Base-by-base conservation (phyloP, 1,140 invertebrate species). In the Tetramorium simillimum region DNA sequence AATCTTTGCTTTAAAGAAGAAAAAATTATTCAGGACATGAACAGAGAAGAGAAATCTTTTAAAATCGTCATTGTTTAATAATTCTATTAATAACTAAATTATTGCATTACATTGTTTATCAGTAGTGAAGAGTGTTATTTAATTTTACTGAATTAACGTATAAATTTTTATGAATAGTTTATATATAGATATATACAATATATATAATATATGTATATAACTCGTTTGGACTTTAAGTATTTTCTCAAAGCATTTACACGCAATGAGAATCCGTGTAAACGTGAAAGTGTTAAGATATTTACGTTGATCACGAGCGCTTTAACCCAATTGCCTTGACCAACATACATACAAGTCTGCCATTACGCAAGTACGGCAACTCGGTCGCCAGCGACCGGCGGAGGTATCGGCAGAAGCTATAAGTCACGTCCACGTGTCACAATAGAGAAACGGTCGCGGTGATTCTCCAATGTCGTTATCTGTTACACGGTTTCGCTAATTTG, bases 321-420 rank as follows among this genome's bases (percentile, higher is more conserved):
- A 93, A 94, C 93, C 92, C 90, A 94, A 93, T 94, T 93, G 92
- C 93, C 94, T 94, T 94, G 94, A 93, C 94, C 93, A 92, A 94
- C 88, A 94, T 94, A 88, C 85, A 28, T 60, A 21, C 56, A 62
- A 62, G 69, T 69, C 43, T 62, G 65, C 46, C 28, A 65, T 91
- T 91, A 86, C 80, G 73, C 78, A 90, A 91, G 65, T 77, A 49
- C 21, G 33, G 33, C 28, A 77, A 88, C 37, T 21, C 80, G 49
- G 37, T 73, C n/a, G 40, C 18, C 40, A 18, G 46, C 37, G 46
- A 86, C 12, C 65, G 28, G 37, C 33, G 18, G 21, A 77, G 53
- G 65, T 88, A 91, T 90, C 24, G 88, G 76, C 63, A 90, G 86
- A 90, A 82, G 75, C 69, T 46, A 58, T 73, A 76, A 63, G 77